These are phyloP conservation scores for Nomada lathburiana DNA, from an alignment of 2,888 invertebrate species.

Conservation along the genomic window DNA sequence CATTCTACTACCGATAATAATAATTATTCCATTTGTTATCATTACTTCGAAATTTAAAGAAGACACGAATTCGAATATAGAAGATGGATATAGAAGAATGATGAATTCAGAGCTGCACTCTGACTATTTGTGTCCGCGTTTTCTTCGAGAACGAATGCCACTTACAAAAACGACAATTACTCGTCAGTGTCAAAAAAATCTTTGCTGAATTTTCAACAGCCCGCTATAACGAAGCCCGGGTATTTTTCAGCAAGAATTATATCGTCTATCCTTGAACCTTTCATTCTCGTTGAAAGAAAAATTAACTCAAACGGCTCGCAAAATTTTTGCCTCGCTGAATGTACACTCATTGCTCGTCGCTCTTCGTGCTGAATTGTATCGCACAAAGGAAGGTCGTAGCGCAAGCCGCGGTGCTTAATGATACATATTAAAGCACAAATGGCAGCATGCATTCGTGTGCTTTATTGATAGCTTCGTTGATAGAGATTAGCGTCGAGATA, in stretches of 20 bases:
- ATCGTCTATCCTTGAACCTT: not conserved
- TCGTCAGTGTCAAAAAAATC: too few relatives aligned
- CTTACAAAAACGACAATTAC: too few relatives aligned
- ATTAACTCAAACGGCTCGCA: not conserved
- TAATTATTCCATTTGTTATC: too few relatives aligned
- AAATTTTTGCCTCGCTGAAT: conserved; percentile 34
- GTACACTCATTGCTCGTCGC: not conserved
- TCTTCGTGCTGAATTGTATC: conserved; percentile 26
- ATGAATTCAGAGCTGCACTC: too few relatives aligned
- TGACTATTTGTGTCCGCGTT: too few relatives aligned
- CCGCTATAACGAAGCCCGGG: not conserved
- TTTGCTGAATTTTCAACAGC: too few relatives aligned
- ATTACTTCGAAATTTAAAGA: too few relatives aligned
- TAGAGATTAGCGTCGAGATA: conserved; percentile 9
- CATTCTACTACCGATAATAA: too few relatives aligned
- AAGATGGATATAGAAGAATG: too few relatives aligned
- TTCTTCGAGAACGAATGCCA: too few relatives aligned
- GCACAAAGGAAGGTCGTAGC: conserved; percentile 49
- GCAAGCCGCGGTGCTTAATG: conserved; percentile 46
- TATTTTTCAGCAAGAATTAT: not conserved
- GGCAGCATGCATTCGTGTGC: conserved; percentile 20
- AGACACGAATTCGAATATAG: too few relatives aligned
- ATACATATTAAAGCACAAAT: conserved; percentile 50
- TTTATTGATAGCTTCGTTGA: conserved; percentile 8
- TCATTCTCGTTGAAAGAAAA: not conserved